Conservation (phyloP, 2,888 invertebrate genomes). For the Ptilodon capucinus region DNA sequence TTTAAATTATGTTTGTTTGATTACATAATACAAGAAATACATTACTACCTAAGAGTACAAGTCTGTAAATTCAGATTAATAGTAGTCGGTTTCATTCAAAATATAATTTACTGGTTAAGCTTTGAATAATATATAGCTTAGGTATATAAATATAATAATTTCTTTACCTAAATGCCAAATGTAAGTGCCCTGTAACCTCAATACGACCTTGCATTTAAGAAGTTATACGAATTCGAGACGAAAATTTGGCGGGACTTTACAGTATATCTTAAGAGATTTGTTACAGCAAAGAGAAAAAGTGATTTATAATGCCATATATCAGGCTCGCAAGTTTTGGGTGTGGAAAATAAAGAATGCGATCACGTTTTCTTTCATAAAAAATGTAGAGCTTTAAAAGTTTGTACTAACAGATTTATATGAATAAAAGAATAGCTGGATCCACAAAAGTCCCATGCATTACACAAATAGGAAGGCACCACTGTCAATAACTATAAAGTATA, state of each 20-base stretch:
- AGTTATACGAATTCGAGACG: constrained; percentile 3
- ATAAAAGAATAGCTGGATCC: too few species aligned
- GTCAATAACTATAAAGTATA: too few species aligned
- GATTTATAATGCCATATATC: constrained; percentile 38
- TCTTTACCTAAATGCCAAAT: constrained; percentile 14
- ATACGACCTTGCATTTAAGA: constrained; percentile 1
- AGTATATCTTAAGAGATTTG: constrained; percentile 12
- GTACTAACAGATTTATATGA: background rate
- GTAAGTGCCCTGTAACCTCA: constrained; percentile 13
- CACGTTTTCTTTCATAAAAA: constrained; percentile 7
- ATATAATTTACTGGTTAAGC: too few species aligned
- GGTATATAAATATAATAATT: background rate
- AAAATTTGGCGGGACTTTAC: constrained; percentile 10
- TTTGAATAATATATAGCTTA: constrained; percentile 3
- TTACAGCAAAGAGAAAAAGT: constrained; percentile 31
- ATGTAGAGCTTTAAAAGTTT: background rate
- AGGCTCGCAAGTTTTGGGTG: constrained; percentile 21
- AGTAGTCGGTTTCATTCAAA: too few species aligned
- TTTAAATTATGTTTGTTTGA: too few species aligned
- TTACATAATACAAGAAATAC: too few species aligned
- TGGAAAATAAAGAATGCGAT: constrained; percentile 19
- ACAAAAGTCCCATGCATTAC: too few species aligned
- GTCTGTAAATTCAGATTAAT: too few species aligned
- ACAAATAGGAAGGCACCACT: too few species aligned
- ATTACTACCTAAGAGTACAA: too few species aligned